Conservation (phyloP, 2,797 vertebrate genomes). For the Amazona ochrocephala region DNA sequence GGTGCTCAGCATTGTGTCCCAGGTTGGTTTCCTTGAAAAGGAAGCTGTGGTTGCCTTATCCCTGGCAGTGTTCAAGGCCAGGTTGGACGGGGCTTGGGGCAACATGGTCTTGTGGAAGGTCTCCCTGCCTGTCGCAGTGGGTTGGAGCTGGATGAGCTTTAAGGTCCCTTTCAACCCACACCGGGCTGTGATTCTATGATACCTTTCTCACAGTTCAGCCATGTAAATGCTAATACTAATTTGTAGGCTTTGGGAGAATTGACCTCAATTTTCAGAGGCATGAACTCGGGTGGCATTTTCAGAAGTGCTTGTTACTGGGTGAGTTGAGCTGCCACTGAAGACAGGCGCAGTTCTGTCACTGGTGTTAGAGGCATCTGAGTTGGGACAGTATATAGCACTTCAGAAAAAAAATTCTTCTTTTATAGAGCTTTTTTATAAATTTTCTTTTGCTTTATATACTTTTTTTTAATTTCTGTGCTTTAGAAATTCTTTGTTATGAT, state of each 20-base stretch:
- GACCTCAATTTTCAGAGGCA: background rate
- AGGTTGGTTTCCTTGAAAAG: fast-evolving
- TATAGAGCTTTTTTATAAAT: fast-evolving
- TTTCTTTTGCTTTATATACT: background rate
- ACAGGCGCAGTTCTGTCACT: fast-evolving
- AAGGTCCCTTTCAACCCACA: background rate
- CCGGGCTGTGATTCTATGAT: background rate
- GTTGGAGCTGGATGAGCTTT: background rate
- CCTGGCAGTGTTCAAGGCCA: background rate
- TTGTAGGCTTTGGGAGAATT: fast-evolving
- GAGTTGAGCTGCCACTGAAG: background rate
- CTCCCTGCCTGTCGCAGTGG: background rate
- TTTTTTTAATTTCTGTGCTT: background rate
- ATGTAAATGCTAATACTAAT: fast-evolving
- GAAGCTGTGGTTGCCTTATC: background rate
- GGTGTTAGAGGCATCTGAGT: background rate
- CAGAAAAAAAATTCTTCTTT: background rate
- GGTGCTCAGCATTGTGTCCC: background rate
- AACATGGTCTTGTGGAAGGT: background rate
- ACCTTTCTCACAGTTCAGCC: background rate
- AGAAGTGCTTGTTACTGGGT: background rate
- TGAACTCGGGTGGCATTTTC: background rate
- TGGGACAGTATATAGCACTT: background rate
- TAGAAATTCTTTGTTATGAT: background rate
- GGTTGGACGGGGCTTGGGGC: background rate